Conservation (phyloP, 2,113 vertebrate species). For the Otolemur garnettii region DNA sequence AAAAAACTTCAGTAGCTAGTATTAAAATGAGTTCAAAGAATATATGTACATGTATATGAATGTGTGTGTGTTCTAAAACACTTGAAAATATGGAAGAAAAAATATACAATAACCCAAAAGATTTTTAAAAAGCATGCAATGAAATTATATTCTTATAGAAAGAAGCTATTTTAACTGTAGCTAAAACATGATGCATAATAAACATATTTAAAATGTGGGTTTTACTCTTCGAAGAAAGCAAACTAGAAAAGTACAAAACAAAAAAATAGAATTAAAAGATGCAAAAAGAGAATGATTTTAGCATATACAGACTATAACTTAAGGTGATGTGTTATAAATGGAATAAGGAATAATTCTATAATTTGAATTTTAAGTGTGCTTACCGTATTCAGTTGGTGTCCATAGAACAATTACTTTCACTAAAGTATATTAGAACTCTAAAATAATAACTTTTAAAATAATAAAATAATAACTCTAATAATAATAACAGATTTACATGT, state of each 20-base stretch:
- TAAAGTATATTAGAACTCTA: neutral
- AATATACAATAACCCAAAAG: fast-evolving
- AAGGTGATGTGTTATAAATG: neutral
- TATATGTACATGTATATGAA: neutral
- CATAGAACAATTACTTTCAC: neutral
- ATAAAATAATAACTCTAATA: too few relatives aligned
- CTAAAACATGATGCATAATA: neutral
- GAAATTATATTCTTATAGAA: neutral
- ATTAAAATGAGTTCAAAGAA: neutral
- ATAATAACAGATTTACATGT: neutral
- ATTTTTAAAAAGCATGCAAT: neutral
- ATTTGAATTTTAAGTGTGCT: neutral
- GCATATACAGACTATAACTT: neutral
- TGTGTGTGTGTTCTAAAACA: neutral
- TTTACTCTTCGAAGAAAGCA: neutral
- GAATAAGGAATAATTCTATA: neutral
- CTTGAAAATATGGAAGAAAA: neutral
- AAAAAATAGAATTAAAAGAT: neutral
- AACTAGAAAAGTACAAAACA: neutral
- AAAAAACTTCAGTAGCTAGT: neutral
- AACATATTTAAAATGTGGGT: neutral
- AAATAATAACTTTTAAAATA: neutral
- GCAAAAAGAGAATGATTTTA: neutral
- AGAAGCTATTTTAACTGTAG: neutral
- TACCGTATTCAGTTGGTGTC: neutral